A percentile compares a stretch with the other conserved stretches of the same genome.
These are phyloP conservation scores for Tenodera sinensis DNA, from an alignment of 2,888 invertebrate species.

Conservation along the genomic window DNA sequence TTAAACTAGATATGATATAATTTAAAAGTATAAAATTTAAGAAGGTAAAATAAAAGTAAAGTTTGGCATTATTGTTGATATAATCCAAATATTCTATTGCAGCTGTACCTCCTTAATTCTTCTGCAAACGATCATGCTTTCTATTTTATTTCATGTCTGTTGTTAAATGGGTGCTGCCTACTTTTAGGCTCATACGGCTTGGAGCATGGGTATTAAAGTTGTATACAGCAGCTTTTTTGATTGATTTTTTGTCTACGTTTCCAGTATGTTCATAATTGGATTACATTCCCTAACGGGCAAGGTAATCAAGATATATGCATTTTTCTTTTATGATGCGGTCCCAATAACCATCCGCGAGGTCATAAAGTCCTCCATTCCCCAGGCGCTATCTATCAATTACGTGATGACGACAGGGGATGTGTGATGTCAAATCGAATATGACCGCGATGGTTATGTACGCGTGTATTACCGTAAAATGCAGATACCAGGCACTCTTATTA, in stretches of 20 bases:
- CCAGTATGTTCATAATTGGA: not conserved
- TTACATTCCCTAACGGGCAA: not conserved
- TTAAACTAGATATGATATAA: too few relatives aligned
- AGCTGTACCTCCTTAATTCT: too few relatives aligned
- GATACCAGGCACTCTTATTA: not conserved
- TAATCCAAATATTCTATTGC: too few relatives aligned
- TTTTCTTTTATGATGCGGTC: not conserved
- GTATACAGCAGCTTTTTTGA: too few relatives aligned
- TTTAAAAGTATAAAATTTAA: too few relatives aligned
- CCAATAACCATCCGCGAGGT: not conserved
- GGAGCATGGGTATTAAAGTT: too few relatives aligned
- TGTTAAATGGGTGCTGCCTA: too few relatives aligned
- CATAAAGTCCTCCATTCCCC: not conserved
- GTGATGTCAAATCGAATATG: not conserved
- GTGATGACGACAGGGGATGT: not conserved
- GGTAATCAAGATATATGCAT: not conserved
- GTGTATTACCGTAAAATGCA: not conserved
- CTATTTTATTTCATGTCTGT: too few relatives aligned
- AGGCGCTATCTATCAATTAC: not conserved
- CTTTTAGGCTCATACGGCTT: too few relatives aligned
- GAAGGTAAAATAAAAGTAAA: too few relatives aligned
- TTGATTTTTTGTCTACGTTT: not conserved
- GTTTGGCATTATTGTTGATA: too few relatives aligned
- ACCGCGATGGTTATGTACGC: not conserved
- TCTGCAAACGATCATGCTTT: too few relatives aligned